Evolutionary conservation across 2,797 vertebrate genomes (phyloP), one percentile per base, ranked within the genome.

Genomic region (Muscicapa comitata): DNA sequence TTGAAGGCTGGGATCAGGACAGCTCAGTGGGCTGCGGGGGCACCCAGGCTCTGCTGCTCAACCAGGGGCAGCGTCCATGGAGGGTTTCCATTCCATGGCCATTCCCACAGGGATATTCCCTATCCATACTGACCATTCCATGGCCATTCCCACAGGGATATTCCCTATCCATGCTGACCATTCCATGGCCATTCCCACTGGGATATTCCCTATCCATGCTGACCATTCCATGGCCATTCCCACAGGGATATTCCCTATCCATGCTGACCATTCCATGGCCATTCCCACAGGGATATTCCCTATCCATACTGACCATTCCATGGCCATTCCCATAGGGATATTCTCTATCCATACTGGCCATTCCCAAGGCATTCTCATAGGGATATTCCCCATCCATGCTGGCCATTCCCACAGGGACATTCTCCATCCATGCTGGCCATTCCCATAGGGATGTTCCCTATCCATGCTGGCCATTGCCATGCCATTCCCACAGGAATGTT

Each of bases 171-270:
- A 23, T 45, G 6, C 43, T 45, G 21, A 2, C 11, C 21, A 45
- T 45, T 45, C 12, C 43, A 43, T 9, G 20, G 21, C 20, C 20
- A 45, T 45, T 45, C 7, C 43, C 43, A 43, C 3, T 13, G 12
- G 45, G 12, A 47, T 2, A 13, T 24, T 47, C 45, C 7, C 45
- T 1, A 13, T 47, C 45, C 21, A 13, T 47, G 11, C 43, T 45
- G 18, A 5, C 42, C 18, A 43, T 43, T 43, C 42, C 42, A n/a
- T 8, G 13, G 5, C 17, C 61, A 25, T 65, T 47, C 8, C 48
- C 31, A 3, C 0, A 2, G 20, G 71, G 50, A 50, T 9, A 11
- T 28, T 63, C 19, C 40, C 45, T 2, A 3, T 16, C 50, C 13
- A 0, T 4, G 8, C 43, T 20, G 28, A 14, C 17, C 66, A 38